phyloP scores from a whole-genome alignment of 2,797 vertebrate genomes.

The Synanceia verrucosa region DNA sequence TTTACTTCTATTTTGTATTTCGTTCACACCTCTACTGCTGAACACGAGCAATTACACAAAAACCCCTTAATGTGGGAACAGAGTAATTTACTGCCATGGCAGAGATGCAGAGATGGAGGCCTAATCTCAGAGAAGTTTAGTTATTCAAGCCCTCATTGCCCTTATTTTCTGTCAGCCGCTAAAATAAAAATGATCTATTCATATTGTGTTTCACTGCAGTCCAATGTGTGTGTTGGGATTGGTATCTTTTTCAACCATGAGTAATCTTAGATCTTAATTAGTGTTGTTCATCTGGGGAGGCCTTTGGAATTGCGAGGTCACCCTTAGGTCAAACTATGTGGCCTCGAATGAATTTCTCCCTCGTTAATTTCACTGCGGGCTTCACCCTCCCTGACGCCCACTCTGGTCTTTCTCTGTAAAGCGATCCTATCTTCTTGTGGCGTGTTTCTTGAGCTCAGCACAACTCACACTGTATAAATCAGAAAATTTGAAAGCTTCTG shows the following conservation, averaged over 20 bases:
- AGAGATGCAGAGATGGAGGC: constrained; percentile 55
- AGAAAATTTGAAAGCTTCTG: constrained; percentile 36
- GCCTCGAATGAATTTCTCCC: constrained; percentile 55
- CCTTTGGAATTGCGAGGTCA: constrained; percentile 62
- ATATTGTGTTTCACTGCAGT: constrained; percentile 71
- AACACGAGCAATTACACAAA: constrained; percentile 67
- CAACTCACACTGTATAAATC: constrained; percentile 47
- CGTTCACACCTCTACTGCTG: constrained; percentile 48
- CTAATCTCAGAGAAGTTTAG: constrained; percentile 68
- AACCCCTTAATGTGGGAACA: constrained; percentile 63
- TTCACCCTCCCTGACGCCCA: constrained; percentile 29
- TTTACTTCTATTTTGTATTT: constrained; percentile 14
- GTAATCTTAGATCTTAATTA: constrained; percentile 69
- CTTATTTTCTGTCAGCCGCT: constrained; percentile 70
- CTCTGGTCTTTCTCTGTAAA: constrained; percentile 44
- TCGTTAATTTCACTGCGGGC: constrained; percentile 51
- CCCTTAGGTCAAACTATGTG: constrained; percentile 50
- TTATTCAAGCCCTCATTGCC: constrained; percentile 69
- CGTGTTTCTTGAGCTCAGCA: constrained; percentile 24
- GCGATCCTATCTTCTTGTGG: constrained; percentile 23
- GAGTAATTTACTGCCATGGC: constrained; percentile 68
- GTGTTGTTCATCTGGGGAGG: constrained; percentile 58
- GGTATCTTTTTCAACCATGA: constrained; percentile 54
- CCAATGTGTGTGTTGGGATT: constrained; percentile 62
- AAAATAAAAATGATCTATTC: constrained; percentile 72